A percentile compares a stretch with the other conserved stretches of the same genome.
Conservation (phyloP, 2,113 vertebrate genomes). For the Excalfactoria chinensis region DNA sequence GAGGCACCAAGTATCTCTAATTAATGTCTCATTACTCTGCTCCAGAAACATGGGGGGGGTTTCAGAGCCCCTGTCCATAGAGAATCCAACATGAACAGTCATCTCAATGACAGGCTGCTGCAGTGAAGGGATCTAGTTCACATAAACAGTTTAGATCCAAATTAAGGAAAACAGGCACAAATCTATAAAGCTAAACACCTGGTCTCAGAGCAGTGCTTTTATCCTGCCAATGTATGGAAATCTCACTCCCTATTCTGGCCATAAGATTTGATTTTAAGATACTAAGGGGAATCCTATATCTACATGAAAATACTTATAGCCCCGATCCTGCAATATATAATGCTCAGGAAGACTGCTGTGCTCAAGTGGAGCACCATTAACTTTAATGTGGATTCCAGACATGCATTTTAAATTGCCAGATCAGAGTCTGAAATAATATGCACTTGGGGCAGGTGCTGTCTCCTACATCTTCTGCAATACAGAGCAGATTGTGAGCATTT, state of each 20-base stretch:
- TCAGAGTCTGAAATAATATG: not conserved
- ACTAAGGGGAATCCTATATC: not conserved
- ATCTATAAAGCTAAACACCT: not conserved
- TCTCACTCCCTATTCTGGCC: fast-evolving
- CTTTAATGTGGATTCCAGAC: conserved; percentile 32
- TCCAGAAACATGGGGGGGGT: fast-evolving
- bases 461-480: not conserved
- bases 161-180: not conserved
- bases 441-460: not conserved
- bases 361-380: conserved; percentile 7
- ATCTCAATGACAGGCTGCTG: not conserved
- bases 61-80: not conserved
- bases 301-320: not conserved
- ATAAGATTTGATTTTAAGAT: not conserved
- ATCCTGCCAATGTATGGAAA: not conserved
- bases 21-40: not conserved
- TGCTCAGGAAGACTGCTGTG: not conserved
- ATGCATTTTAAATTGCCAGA: conserved; percentile 1
- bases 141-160: not conserved
- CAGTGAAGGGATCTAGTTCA: not conserved
- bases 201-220: not conserved
- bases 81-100: fast-evolving
- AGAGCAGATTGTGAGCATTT: not conserved
- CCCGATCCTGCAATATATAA: not conserved
- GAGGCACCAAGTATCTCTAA: fast-evolving